A percentile compares a stretch with the other conserved stretches of the same genome.
Conservation (phyloP, 2,113 vertebrate genomes). For the Tamias sibiricus region DNA sequence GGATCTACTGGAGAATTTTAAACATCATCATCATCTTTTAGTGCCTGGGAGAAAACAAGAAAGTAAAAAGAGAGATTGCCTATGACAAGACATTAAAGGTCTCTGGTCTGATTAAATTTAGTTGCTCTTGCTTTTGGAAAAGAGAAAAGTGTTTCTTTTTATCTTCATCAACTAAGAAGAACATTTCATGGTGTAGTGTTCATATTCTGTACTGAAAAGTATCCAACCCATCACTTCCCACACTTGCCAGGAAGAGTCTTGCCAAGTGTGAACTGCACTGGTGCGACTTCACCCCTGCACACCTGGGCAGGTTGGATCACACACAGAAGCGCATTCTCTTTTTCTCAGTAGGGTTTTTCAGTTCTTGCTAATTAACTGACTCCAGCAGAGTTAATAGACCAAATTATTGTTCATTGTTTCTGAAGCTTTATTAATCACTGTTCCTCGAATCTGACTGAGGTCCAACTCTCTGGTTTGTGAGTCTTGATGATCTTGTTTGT, state of each 20-base stretch:
- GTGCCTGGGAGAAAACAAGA: not conserved
- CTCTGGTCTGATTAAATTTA: not conserved
- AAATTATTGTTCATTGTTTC: not conserved
- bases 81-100: not conserved
- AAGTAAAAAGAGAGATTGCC: not conserved
- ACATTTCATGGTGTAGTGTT: not conserved
- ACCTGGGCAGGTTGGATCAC: not conserved
- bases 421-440: conserved; percentile 3
- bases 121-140: not conserved
- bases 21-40: not conserved
- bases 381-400: conserved; percentile 3
- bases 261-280: not conserved
- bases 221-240: not conserved
- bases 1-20: not conserved
- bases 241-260: not conserved
- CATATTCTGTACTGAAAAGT: not conserved
- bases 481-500: not conserved
- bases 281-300: fast-evolving
- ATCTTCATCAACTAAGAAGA: not conserved
- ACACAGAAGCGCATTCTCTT: not conserved
- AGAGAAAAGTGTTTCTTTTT: not conserved
- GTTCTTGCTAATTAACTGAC: not conserved
- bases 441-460: not conserved
- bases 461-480: not conserved
- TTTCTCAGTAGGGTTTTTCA: not conserved